These are phyloP conservation scores for Mesoligia furuncula DNA, from an alignment of 2,888 invertebrate species.

Conservation along the genomic window DNA sequence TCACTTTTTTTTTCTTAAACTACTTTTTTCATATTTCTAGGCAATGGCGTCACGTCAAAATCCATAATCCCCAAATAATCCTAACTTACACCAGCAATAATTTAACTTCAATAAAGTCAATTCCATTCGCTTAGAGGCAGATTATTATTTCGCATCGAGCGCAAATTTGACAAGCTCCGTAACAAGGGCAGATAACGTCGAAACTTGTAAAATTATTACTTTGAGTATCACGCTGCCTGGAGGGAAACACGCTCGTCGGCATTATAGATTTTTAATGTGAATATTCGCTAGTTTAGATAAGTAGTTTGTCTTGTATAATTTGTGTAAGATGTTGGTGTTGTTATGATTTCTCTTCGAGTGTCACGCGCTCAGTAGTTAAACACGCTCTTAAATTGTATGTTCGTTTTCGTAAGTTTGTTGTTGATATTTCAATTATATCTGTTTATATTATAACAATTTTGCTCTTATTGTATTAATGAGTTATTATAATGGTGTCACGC, in stretches of 20 bases:
- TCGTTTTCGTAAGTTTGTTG: background rate
- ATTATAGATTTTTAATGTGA: conserved; percentile 39
- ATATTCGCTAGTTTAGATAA: conserved; percentile 26
- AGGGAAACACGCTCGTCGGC: conserved; percentile 31
- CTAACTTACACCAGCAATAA: conserved; percentile 24
- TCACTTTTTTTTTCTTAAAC: background rate
- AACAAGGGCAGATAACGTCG: conserved; percentile 59
- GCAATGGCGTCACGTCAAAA: background rate
- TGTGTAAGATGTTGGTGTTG: background rate
- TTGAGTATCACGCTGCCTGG: conserved; percentile 34
- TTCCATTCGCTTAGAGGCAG: conserved; percentile 54
- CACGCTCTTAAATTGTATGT: conserved; percentile 3
- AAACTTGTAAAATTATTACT: conserved; percentile 63
- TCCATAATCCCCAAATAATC: conserved; percentile 3
- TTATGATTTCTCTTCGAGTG: background rate
- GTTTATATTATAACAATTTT: background rate
- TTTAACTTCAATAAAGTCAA: conserved; percentile 47
- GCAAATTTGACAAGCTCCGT: conserved; percentile 63
- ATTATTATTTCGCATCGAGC: conserved; percentile 58
- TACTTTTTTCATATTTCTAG: background rate
- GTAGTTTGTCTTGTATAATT: conserved; percentile 21
- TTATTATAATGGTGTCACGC: background rate
- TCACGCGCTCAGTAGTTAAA: conserved; percentile 19
- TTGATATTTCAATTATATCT: background rate
- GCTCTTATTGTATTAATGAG: background rate